Conservation (phyloP, 53 echinoderm and acorn worm species). For the Actinopyga echinites region DNA sequence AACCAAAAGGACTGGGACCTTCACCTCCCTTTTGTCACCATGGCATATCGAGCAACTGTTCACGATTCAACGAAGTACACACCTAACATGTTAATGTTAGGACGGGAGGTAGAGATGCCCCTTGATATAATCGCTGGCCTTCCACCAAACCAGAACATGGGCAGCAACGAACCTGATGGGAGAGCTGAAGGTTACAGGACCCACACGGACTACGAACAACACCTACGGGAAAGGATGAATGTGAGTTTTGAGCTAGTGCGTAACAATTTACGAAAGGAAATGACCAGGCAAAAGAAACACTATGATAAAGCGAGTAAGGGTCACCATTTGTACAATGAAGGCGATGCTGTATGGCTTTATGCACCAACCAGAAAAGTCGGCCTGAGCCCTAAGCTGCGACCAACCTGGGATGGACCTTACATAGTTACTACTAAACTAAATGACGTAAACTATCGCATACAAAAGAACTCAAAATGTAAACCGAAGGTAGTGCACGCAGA, state of each 20-base stretch:
- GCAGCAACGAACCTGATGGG: neutral
- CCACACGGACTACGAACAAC: neutral
- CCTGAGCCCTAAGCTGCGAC: neutral
- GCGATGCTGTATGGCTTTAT: neutral
- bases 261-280: neutral
- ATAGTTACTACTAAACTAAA: neutral
- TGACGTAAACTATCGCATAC: neutral
- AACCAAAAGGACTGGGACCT: neutral
- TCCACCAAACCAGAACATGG: neutral
- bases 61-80: constrained; percentile 5
- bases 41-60: neutral
- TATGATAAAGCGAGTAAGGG: too few species aligned
- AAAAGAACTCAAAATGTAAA: neutral
- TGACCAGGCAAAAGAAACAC: constrained; percentile 5
- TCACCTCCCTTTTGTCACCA: neutral
- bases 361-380: too few species aligned
- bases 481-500: neutral
- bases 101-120: neutral
- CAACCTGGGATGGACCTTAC: neutral
- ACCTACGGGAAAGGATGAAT: neutral
- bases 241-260: neutral
- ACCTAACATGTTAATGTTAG: constrained; percentile 10
- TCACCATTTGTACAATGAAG: neutral
- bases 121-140: neutral
- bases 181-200: neutral